Evolutionary conservation across 2,888 invertebrate genomes (phyloP).

Genomic region (Pristionchus mayeri): DNA sequence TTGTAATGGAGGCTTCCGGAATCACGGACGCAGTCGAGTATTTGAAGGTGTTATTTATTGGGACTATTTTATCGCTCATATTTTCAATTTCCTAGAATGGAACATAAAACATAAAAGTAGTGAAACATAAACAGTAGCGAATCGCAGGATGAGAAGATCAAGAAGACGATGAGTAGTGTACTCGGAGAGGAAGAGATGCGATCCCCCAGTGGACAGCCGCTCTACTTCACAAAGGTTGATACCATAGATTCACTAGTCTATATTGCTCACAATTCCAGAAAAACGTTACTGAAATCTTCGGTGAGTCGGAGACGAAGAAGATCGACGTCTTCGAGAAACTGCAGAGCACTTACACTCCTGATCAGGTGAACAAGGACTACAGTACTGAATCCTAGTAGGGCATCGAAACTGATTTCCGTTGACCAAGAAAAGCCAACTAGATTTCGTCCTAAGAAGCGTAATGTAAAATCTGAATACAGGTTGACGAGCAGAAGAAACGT

Average conservation of each 20-base stretch:
- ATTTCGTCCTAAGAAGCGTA: no score
- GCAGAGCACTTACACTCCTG: conserved; percentile 57
- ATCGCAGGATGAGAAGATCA: conserved; percentile 41
- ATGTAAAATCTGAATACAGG: no score
- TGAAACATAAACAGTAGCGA: no score
- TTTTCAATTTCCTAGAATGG: no score
- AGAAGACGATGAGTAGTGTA: not conserved
- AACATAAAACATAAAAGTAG: no score
- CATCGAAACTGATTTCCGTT: not conserved
- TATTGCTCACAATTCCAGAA: conserved; percentile 46
- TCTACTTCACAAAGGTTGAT: conserved; percentile 69
- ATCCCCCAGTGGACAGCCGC: conserved; percentile 55
- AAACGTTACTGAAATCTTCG: conserved; percentile 60
- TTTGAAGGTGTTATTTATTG: no score
- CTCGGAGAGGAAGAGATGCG: conserved; percentile 15
- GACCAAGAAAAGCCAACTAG: not conserved
- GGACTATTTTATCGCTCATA: no score
- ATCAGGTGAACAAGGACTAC: conserved; percentile 56
- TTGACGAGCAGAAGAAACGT: conserved; percentile 59
- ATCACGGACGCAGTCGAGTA: conserved; percentile 61
- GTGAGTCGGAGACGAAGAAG: conserved; percentile 59
- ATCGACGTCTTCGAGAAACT: conserved; percentile 65
- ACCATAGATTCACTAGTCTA: no score
- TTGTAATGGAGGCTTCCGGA: conserved; percentile 73
- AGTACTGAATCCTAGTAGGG: not conserved